A percentile compares a stretch with the other conserved stretches of the same genome.
phyloP scores from a whole-genome alignment of 2,888 invertebrate species.

The Chromoteleia sp. region DNA sequence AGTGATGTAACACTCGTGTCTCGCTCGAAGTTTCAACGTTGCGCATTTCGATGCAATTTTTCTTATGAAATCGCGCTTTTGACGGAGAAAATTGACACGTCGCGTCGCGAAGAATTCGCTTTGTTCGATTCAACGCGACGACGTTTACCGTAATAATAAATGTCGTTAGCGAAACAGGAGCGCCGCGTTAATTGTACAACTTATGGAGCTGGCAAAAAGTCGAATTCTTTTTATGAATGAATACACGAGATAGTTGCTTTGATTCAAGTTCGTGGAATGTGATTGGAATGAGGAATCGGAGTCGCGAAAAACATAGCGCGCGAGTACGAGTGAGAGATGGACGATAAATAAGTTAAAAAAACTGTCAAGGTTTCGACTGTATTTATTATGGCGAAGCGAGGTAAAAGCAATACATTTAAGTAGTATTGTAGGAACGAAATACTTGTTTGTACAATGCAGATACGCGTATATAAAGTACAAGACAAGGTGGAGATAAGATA shows the following conservation, averaged over 20 bases:
- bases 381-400: constrained; percentile 62
- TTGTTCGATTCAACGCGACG: constrained; percentile 27
- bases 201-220: constrained; percentile 27
- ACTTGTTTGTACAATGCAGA: constrained; percentile 64
- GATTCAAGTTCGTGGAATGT: constrained; percentile 51
- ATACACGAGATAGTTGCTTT: constrained; percentile 39
- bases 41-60: constrained; percentile 39
- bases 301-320: constrained; percentile 9
- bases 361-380: constrained; percentile 60
- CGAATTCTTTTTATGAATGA: constrained; percentile 34
- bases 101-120: constrained; percentile 9
- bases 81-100: constrained; percentile 41
- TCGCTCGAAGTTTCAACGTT: constrained; percentile 22
- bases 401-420: constrained; percentile 56
- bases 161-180: constrained; percentile 1
- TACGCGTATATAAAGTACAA: constrained; percentile 51
- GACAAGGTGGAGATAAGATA: constrained; percentile 65
- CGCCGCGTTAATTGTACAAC: constrained; percentile 37
- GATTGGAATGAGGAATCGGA: constrained; percentile 61
- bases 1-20: constrained; percentile 61
- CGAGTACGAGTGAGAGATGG: constrained; percentile 5
- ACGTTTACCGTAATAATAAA: constrained; percentile 34
- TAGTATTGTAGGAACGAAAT: constrained; percentile 60
- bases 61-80: constrained; percentile 34
- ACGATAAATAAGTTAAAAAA: constrained; percentile 58